Evolutionary conservation across 30 jellyfish, hydroid and myxozoan species (phyloP).

Genomic region (Chrysaora quinquecirrha): DNA sequence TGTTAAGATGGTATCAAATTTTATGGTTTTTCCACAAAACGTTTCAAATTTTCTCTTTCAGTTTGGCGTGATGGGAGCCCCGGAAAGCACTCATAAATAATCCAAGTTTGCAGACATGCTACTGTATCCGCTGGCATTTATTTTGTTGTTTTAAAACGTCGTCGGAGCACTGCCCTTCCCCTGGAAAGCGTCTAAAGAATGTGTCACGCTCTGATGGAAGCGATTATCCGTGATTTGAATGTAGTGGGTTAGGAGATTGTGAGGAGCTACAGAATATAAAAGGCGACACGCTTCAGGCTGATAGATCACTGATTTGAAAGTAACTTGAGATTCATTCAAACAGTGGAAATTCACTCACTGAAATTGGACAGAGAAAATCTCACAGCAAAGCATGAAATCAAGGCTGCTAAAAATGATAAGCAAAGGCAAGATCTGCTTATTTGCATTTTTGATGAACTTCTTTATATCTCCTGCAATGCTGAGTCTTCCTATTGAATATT

Average conservation of each 20-base stretch:
- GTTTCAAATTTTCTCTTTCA: no score
- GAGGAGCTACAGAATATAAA: no score
- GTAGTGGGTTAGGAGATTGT: no score
- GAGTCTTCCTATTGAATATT: conserved; percentile 60
- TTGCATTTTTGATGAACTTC: not conserved
- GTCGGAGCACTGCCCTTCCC: conserved; percentile 46
- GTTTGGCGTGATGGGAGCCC: not conserved
- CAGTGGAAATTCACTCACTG: no score
- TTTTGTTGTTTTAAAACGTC: not conserved
- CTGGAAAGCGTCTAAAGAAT: conserved; percentile 43
- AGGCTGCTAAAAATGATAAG: no score
- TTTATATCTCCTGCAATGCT: conserved; percentile 19
- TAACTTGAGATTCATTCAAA: no score
- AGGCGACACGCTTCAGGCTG: no score
- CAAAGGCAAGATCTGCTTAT: not conserved
- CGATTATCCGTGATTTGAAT: not conserved
- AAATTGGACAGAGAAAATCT: not conserved
- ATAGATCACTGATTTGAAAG: no score
- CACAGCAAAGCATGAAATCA: not conserved
- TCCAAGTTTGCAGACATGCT: not conserved
- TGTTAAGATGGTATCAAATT: no score
- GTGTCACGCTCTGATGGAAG: conserved; percentile 66
- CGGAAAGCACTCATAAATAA: not conserved
- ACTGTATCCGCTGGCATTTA: not conserved
- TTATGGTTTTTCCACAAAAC: no score